Conservation (phyloP, 2,797 vertebrate species). For the Hapalemur alaotrensis region DNA sequence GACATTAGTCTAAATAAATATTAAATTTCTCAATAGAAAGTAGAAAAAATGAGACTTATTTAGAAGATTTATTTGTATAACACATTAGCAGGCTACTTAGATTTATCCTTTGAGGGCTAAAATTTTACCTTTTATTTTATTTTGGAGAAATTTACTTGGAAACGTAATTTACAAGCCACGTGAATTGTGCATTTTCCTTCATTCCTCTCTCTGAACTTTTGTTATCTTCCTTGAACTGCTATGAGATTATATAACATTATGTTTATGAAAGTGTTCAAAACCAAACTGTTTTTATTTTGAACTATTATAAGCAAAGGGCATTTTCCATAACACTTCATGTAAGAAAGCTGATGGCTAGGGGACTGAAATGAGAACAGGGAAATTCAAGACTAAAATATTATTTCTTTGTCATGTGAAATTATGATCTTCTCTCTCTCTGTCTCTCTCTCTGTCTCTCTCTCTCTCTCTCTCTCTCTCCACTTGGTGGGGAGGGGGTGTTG, state of each 20-base stretch:
- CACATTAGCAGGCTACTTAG: neutral
- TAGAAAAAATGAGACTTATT: neutral
- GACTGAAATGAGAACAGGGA: neutral
- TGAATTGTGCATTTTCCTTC: neutral
- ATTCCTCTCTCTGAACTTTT: neutral
- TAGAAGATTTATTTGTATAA: neutral
- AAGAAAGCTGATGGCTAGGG: conserved; percentile 6
- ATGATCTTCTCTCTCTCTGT: neutral
- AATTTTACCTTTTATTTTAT: neutral
- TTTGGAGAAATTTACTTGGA: conserved; percentile 13
- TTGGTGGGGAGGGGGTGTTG: too few species aligned
- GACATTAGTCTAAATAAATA: neutral
- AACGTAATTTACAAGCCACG: neutral
- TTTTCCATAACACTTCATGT: neutral
- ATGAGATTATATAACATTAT: neutral
- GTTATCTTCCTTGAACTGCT: neutral
- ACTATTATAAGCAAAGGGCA: neutral
- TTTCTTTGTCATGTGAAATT: neutral
- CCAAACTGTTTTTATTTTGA: neutral
- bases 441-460: neutral
- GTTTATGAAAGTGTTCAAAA: neutral
- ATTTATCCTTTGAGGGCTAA: neutral
- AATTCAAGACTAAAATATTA: conserved; percentile 15
- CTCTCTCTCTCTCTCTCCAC: neutral
- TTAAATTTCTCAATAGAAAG: conserved; percentile 7